Evolutionary conservation across 2,888 invertebrate species (phyloP), one percentile per base, ranked within the genome.

Genomic region (Automeris io): DNA sequence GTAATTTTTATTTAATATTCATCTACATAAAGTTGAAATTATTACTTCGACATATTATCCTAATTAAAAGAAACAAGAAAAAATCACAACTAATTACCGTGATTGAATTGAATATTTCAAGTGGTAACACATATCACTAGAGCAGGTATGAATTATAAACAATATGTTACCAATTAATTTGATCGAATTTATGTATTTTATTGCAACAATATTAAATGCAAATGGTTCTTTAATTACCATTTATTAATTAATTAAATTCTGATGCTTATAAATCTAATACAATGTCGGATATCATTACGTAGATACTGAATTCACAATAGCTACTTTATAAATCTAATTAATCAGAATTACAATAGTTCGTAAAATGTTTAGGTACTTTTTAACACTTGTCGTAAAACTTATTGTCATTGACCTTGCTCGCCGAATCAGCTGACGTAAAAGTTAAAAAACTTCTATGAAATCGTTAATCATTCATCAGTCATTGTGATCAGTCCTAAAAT

Each of bases 181-280:
- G 66, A 68, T 65, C 58, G 51, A 57, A 46, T 40, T n/a, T n/a
- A n/a, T n/a, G 53, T 47, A 54, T 45, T 45, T 51, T 58, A 55
- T 47, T 56, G 59, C 53, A 58, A 54, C 51, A 60, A 56, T 59
- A 62, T 54, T 52, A 41, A 34, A 53, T 50, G 51, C 46, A 50
- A 55, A 59, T 58, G 47, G 43, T 51, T 35, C 44, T 58, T 56
- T 53, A 49, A 50, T 53, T 52, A 47, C 47, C 56, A 54, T 54
- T 47, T 41, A 46, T 43, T 42, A 31, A 37, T 43, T 40, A 40
- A 51, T 43, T 41, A 31, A 43, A 51, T 46, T 35, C 24, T 41
- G 37, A 11, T 23, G 37, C 31, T 32, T 32, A 31, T 32, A 19
- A 22, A 33, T 21, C 33, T 33, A 21, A 11, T 13, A 25, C 7